Conservation (phyloP, 2,888 invertebrate genomes). For the Plutella xylostella region DNA sequence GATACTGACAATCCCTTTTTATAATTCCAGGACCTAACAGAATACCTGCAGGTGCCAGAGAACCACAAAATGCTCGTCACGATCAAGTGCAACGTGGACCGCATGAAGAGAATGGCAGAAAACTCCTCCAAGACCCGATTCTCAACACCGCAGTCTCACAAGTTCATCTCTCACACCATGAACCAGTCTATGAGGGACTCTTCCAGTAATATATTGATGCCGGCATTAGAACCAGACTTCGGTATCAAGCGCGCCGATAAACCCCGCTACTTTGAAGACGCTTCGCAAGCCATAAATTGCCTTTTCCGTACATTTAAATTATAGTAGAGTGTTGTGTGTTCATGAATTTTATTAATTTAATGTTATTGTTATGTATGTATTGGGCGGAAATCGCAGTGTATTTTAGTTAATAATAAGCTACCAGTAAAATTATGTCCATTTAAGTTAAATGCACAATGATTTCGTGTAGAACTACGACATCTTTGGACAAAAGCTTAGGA, state of each 20-base stretch:
- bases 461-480: no score
- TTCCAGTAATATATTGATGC: constrained; percentile 26
- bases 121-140: constrained; percentile 34
- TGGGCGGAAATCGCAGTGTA: no score
- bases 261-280: constrained; percentile 52
- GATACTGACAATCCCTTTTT: no score
- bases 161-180: constrained; percentile 28
- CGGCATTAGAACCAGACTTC: constrained; percentile 52
- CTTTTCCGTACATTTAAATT: constrained; percentile 48
- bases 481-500: no score
- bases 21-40: constrained; percentile 42
- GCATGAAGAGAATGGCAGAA: constrained; percentile 42
- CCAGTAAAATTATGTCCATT: no score
- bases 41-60: constrained; percentile 40
- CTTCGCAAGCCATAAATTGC: constrained; percentile 51
- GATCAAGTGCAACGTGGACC: constrained; percentile 43
- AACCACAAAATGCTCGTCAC: constrained; percentile 45
- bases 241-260: constrained; percentile 45
- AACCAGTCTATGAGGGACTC: constrained; percentile 26
- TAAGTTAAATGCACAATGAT: no score
- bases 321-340: constrained; percentile 18
- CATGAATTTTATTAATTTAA: not conserved
- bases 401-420: no score
- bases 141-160: constrained; percentile 31
- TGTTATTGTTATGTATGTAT: no score